These are phyloP conservation scores for Chunga burmeisteri DNA, from an alignment of 2,113 vertebrate species.

Conservation along the genomic window DNA sequence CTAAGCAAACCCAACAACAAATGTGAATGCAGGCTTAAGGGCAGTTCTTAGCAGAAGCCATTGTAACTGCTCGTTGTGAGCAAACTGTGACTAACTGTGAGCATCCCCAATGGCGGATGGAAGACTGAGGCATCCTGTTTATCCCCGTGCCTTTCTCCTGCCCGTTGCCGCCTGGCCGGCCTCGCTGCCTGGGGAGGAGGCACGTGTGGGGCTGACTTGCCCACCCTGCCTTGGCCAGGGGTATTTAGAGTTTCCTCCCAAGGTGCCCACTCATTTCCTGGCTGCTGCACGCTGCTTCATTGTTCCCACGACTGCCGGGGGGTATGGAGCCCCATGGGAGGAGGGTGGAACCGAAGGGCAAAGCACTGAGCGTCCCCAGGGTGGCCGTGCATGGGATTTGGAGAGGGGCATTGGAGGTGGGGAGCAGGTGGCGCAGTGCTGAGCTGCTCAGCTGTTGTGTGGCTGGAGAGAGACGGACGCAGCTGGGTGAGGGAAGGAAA, in stretches of 20 bases:
- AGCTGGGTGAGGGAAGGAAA: conserved; percentile 64
- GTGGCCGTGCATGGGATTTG: not conserved
- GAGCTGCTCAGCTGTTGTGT: conserved; percentile 76
- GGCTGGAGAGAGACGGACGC: conserved; percentile 57
- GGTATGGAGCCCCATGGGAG: not conserved
- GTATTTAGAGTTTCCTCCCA: not conserved
- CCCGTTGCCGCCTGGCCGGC: not conserved
- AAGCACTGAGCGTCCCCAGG: not conserved
- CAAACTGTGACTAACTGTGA: not conserved
- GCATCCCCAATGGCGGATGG: rapidly evolving
- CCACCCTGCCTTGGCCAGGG: not conserved
- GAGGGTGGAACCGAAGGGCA: not conserved
- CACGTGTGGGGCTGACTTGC: rapidly evolving
- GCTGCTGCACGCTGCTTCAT: rapidly evolving
- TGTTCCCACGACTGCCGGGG: rapidly evolving
- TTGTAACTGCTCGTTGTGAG: rapidly evolving
- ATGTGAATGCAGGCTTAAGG: rapidly evolving
- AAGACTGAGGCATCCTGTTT: not conserved
- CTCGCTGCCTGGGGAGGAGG: not conserved
- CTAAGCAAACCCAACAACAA: not conserved
- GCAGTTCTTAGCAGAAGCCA: not conserved
- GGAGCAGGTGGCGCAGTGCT: conserved; percentile 78
- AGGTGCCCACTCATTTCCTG: not conserved
- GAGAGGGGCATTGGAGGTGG: conserved; percentile 28
- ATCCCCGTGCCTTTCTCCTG: not conserved